phyloP scores from a whole-genome alignment of 2,113 vertebrate species.

The Pyxicephalus adspersus region DNA sequence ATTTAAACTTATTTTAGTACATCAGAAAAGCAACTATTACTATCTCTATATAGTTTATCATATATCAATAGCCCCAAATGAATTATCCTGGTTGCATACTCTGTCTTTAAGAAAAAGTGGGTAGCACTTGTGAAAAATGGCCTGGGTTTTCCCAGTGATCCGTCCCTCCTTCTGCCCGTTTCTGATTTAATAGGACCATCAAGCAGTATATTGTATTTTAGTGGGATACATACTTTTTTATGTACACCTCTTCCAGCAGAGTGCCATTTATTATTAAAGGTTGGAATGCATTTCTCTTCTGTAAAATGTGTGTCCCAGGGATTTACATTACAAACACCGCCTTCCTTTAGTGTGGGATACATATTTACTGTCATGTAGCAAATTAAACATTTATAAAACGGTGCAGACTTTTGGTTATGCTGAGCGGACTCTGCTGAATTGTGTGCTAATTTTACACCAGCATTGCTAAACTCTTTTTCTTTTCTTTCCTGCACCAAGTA shows the following conservation, averaged over 20 bases:
- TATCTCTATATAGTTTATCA: not conserved
- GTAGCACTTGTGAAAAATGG: conserved; percentile 2
- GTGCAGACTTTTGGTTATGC: not conserved
- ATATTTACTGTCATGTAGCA: conserved; percentile 33
- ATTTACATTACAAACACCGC: conserved; percentile 33
- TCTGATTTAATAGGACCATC: conserved; percentile 24
- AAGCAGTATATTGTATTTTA: not conserved
- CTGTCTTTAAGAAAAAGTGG: not conserved
- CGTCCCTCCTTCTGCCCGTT: not conserved
- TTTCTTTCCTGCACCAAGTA: conserved; percentile 7
- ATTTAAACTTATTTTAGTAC: no score
- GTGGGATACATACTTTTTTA: conserved; percentile 9
- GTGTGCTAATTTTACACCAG: not conserved
- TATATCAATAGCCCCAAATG: not conserved
- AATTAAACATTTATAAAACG: conserved; percentile 38
- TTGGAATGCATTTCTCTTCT: not conserved
- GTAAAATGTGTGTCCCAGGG: conserved; percentile 14
- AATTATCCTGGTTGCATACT: not conserved
- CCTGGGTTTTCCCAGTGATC: not conserved
- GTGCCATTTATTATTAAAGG: conserved; percentile 39
- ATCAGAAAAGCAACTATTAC: no score
- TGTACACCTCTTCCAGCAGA: conserved; percentile 24
- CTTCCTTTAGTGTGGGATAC: not conserved
- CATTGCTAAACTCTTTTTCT: conserved; percentile 24
- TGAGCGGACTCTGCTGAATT: conserved; percentile 11